Conservation (phyloP, 92 coral and sea anemone genomes). For the Virgularia gustaviana region DNA sequence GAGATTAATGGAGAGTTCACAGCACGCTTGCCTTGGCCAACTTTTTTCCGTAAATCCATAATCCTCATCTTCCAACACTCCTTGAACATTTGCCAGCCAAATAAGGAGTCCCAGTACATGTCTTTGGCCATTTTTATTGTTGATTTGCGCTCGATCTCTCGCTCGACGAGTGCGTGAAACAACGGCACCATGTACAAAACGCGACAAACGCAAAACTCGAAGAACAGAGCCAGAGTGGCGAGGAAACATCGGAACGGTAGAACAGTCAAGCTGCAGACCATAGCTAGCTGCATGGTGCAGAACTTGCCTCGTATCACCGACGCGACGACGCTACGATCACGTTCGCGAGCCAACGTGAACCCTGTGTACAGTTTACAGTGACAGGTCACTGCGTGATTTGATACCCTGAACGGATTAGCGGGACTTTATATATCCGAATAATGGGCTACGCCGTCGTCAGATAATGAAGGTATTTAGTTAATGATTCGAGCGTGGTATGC, state of each 20-base stretch:
- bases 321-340: too few species aligned
- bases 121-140: slow-evolving; percentile 38
- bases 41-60: slow-evolving; percentile 60
- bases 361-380: too few species aligned
- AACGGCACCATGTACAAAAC: slow-evolving; percentile 15
- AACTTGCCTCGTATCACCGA: too few species aligned
- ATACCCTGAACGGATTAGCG: too few species aligned
- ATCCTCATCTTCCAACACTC: slow-evolving; percentile 47
- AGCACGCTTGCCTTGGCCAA: slow-evolving; percentile 52
- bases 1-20: slow-evolving; percentile 71
- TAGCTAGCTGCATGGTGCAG: neutral
- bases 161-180: slow-evolving; percentile 19
- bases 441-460: too few species aligned
- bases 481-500: too few species aligned
- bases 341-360: too few species aligned
- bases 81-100: slow-evolving; percentile 70
- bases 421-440: too few species aligned
- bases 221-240: neutral
- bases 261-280: neutral
- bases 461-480: too few species aligned
- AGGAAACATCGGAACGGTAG: slow-evolving; percentile 6
- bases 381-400: too few species aligned
- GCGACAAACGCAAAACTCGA: slow-evolving; percentile 26
- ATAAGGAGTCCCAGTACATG: slow-evolving; percentile 67
- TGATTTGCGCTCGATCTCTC: slow-evolving; percentile 17